These are phyloP conservation scores for Madoqua kirkii DNA, from an alignment of 2,113 vertebrate species.

Conservation along the genomic window DNA sequence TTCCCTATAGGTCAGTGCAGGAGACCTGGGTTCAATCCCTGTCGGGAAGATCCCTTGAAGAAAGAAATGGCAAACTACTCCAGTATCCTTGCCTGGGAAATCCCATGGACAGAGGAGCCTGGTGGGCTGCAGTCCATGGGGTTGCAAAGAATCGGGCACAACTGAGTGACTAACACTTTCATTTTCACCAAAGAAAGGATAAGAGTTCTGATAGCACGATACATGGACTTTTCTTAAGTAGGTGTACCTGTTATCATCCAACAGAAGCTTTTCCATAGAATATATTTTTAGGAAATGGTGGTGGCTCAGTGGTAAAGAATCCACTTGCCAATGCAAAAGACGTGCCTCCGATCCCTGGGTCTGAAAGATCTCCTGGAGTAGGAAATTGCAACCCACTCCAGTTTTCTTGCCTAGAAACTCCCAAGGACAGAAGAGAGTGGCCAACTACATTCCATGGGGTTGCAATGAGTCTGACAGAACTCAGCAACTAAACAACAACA, in stretches of 20 bases:
- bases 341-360: not conserved
- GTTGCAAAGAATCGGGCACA: not conserved
- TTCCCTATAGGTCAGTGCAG: not conserved
- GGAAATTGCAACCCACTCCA: not conserved
- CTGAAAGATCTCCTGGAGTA: not conserved
- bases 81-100: not conserved
- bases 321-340: not conserved
- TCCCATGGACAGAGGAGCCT: not conserved
- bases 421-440: not conserved
- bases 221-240: not conserved
- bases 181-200: not conserved
- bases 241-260: not conserved
- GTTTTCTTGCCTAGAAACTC: not conserved
- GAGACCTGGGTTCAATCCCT: not conserved
- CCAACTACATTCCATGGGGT: not conserved
- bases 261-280: not conserved
- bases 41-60: not conserved
- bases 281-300: not conserved
- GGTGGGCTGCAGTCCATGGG: not conserved
- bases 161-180: not conserved
- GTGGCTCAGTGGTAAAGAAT: not conserved
- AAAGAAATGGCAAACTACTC: not conserved
- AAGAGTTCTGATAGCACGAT: not conserved
- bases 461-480: rapidly evolving
- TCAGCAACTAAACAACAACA: not conserved